Evolutionary conservation across 2,113 vertebrate genomes (phyloP), one percentile per base, ranked within the genome.

Genomic region (Chaenocephalus aceratus): DNA sequence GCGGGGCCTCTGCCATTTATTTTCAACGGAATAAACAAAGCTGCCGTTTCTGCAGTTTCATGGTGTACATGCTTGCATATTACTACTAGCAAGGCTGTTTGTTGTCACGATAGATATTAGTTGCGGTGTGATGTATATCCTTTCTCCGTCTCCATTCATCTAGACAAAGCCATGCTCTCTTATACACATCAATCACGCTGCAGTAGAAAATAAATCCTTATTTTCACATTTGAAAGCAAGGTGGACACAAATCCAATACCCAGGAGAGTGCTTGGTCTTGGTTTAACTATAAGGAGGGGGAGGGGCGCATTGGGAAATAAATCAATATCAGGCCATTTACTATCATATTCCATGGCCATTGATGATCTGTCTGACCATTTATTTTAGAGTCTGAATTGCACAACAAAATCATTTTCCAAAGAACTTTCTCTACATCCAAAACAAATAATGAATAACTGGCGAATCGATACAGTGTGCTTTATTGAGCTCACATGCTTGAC

Each of bases 381-480:
- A 88, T 88, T 93, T 90, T 75, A 73, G 46, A 81, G 74, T 85
- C 84, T 80, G 80, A 86, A 79, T 77, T 77, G 81, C 78, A 68
- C 74, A 57, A 70, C 65, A 75, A 85, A 86, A 92, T 85, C 72
- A 81, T 92, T 91, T 90, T 87, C 81, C 83, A 84, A 80, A 88
- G 90, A 87, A 93, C 88, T 91, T 91, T 91, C 86, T 84, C 88
- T 84, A 84, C 88, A 89, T 91, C 88, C 89, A 91, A 91, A 92
- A 93, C 88, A 92, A 93, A 90, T 90, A 86, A 94, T 89, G 86
- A 88, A 91, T 92, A 89, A 90, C 83, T 88, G 69, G 23, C 67
- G 75, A 90, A 92, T 94, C 92, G 34, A 93, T 93, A 83, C 68
- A 12, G 75, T 72, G 70, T 80, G 86, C 87, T 89, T 90, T 89